Conservation (phyloP, 2,888 invertebrate species). For the Rhagonycha lutea region DNA sequence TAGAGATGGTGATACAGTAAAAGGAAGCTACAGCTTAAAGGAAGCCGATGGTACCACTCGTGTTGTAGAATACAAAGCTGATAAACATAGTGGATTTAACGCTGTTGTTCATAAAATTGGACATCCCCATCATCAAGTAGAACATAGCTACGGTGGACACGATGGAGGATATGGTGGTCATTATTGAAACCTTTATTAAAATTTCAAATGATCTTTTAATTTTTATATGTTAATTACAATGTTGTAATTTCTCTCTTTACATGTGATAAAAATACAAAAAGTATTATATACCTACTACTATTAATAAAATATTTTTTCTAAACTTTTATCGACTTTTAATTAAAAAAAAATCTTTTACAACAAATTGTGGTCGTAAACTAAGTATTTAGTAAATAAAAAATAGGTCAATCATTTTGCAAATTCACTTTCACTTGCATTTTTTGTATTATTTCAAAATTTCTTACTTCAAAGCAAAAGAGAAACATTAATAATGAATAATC, state of each 20-base stretch:
- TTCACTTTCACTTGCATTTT: not conserved
- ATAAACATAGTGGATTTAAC: constrained; percentile 64
- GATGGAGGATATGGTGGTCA: constrained; percentile 14
- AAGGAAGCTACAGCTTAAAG: constrained; percentile 63
- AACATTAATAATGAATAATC: not conserved
- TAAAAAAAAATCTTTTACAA: not conserved
- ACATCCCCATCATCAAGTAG: constrained; percentile 6
- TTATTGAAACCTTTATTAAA: constrained; percentile 13
- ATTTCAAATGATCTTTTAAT: not conserved
- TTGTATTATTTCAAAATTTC: not conserved
- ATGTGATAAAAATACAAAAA: not conserved
- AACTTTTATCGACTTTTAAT: not conserved
- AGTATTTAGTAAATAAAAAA: not conserved
- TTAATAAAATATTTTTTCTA: constrained; percentile 2
- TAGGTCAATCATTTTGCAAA: not conserved
- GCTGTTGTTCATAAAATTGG: constrained; percentile 63
- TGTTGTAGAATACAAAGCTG: constrained; percentile 63
- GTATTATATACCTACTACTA: not conserved
- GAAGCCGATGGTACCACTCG: constrained; percentile 64
- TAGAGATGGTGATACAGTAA: constrained; percentile 65
- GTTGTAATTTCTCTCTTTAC: not conserved
- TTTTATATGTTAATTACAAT: not conserved
- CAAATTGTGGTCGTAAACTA: not conserved
- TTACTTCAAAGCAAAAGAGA: not conserved
- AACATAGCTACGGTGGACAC: not conserved